Conservation (phyloP, 2,888 invertebrate genomes). For the Nomada hirtipes region DNA sequence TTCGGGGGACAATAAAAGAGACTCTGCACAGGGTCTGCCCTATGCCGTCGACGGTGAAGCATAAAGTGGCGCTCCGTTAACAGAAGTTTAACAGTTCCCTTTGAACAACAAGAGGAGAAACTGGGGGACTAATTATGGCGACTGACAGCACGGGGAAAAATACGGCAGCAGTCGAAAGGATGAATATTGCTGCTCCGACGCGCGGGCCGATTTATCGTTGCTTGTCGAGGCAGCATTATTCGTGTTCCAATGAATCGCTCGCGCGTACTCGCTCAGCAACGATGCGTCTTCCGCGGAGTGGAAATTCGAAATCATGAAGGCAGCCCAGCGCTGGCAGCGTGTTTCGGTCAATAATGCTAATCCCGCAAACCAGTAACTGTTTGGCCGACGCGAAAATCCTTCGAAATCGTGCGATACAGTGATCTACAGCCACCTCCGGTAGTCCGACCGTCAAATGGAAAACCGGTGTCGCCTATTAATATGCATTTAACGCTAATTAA, state of each 20-base stretch:
- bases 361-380: slow-evolving; percentile 43
- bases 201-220: slow-evolving; percentile 27
- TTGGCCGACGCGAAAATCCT: slow-evolving; percentile 59
- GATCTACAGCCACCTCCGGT: slow-evolving; percentile 45
- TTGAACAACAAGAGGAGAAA: not conserved
- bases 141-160: not conserved
- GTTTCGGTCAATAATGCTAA: slow-evolving; percentile 66
- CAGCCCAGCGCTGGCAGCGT: slow-evolving; percentile 39
- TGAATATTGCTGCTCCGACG: slow-evolving; percentile 28
- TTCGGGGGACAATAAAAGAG: too few species aligned
- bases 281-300: slow-evolving; percentile 55
- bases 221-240: slow-evolving; percentile 41
- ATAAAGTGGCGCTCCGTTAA: too few species aligned
- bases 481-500: too few species aligned
- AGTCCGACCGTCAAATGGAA: not conserved
- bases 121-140: not conserved
- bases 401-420: slow-evolving; percentile 46
- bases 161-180: slow-evolving; percentile 17
- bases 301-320: slow-evolving; percentile 62
- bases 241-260: slow-evolving; percentile 40
- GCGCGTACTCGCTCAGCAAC: slow-evolving; percentile 20
- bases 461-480: too few species aligned
- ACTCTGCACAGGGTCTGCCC: too few species aligned
- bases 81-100: not conserved
- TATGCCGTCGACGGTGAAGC: too few species aligned